Percentiles rank a stretch among this genome's conserved stretches.
These are phyloP conservation scores for Ganaspis sp. DNA, from an alignment of 1,140 invertebrate genomes.

Conservation along the genomic window DNA sequence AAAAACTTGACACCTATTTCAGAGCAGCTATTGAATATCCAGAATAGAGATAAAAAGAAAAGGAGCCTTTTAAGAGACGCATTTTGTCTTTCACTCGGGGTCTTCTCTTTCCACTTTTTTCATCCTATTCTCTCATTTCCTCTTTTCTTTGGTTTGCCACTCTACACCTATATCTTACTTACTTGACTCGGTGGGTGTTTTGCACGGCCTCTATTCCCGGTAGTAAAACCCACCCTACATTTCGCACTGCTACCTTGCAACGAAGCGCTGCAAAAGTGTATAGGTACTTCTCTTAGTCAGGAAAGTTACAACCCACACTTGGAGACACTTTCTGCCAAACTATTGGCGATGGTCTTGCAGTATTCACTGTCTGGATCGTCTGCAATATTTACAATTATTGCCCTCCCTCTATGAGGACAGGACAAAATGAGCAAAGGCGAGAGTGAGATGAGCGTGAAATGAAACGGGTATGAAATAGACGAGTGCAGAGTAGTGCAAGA, in stretches of 20 bases:
- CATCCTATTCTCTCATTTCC: not conserved
- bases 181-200: not conserved
- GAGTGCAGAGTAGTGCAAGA: not conserved
- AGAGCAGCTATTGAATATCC: not conserved
- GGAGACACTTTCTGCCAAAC: constrained; percentile 8
- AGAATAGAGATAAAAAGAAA: not conserved
- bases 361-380: not conserved
- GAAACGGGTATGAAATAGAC: constrained; percentile 14
- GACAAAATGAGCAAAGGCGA: constrained; percentile 26
- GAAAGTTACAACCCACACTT: not conserved
- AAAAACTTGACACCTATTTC: not conserved
- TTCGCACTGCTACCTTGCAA: not conserved
- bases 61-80: not conserved
- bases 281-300: not conserved
- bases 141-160: not conserved
- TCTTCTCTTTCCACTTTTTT: not conserved
- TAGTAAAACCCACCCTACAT: not conserved
- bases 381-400: constrained; percentile 16
- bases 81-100: not conserved
- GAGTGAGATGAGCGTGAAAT: constrained; percentile 32
- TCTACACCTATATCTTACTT: constrained; percentile 1
- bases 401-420: not conserved
- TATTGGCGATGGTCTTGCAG: not conserved
- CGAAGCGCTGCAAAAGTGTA: not conserved
- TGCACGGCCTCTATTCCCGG: not conserved